These are phyloP conservation scores for Hafferia zeledoni DNA, from an alignment of 2,797 vertebrate genomes.

Conservation along the genomic window DNA sequence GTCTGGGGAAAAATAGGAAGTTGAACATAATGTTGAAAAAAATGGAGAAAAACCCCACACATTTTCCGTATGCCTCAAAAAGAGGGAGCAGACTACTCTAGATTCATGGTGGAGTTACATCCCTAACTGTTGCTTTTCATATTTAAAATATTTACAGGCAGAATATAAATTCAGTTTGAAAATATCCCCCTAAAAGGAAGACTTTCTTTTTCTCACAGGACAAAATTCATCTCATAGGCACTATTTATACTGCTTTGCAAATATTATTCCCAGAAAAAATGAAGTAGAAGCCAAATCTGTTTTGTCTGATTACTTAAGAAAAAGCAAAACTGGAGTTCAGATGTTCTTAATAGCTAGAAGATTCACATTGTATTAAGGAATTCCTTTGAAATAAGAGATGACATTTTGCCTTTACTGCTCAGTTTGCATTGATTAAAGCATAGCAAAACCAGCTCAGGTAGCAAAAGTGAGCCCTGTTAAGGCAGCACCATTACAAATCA, in stretches of 20 bases:
- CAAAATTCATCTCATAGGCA: neutral
- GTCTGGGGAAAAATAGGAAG: neutral
- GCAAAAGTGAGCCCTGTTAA: neutral
- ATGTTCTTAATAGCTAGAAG: neutral
- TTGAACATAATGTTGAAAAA: neutral
- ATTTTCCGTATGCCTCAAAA: neutral
- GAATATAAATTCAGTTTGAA: neutral
- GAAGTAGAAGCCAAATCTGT: neutral
- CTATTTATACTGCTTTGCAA: neutral
- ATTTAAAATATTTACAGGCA: neutral
- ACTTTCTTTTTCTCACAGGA: neutral
- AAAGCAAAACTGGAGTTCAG: neutral
- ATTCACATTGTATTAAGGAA: neutral
- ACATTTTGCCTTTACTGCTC: neutral
- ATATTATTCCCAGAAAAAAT: neutral
- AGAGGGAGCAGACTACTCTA: neutral
- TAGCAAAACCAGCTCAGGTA: neutral
- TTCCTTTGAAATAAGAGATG: neutral
- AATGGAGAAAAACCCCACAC: neutral
- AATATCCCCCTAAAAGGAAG: neutral
- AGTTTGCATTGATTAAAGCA: constrained; percentile 37
- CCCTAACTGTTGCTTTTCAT: neutral
- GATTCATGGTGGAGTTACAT: neutral
- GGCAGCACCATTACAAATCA: constrained; percentile 22
- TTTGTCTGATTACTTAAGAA: neutral